Evolutionary conservation across 2,113 vertebrate species (phyloP).

Genomic region (Pelobates fuscus): DNA sequence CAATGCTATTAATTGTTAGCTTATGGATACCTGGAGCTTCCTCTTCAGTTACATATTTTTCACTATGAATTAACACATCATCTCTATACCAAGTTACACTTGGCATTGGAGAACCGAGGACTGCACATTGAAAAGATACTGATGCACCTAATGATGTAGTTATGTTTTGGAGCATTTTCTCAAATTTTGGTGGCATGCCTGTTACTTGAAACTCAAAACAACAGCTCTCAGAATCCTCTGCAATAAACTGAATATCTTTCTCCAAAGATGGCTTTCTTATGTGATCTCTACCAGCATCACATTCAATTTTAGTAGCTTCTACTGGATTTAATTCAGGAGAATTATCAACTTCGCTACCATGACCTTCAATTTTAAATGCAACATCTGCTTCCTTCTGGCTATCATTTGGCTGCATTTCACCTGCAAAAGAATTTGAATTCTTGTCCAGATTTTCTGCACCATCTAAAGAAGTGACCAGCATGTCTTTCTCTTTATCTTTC

Average conservation of each 20-base stretch:
- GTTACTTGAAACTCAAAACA: slow-evolving; percentile 91
- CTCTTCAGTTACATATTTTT: slow-evolving; percentile 80
- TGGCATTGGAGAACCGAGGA: slow-evolving; percentile 82
- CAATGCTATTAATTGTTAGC: slow-evolving; percentile 81
- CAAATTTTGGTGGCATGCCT: slow-evolving; percentile 82
- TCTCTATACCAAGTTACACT: slow-evolving; percentile 85
- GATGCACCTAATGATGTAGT: slow-evolving; percentile 78
- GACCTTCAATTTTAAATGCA: slow-evolving; percentile 79
- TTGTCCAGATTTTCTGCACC: slow-evolving; percentile 66
- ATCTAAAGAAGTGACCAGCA: slow-evolving; percentile 62
- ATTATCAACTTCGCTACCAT: slow-evolving; percentile 73
- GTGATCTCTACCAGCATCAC: slow-evolving; percentile 73
- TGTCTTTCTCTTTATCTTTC: slow-evolving; percentile 61
- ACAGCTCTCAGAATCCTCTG: too few relatives aligned
- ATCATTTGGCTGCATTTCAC: slow-evolving; percentile 66
- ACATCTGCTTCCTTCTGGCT: slow-evolving; percentile 82
- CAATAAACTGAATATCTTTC: slow-evolving; percentile 78
- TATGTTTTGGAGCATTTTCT: slow-evolving; percentile 78
- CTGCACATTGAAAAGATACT: slow-evolving; percentile 84
- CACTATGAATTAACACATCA: slow-evolving; percentile 70
- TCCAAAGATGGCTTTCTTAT: slow-evolving; percentile 79
- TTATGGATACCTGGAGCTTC: slow-evolving; percentile 80
- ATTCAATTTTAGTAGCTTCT: slow-evolving; percentile 71
- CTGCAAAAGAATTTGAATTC: slow-evolving; percentile 76
- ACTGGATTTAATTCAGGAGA: slow-evolving; percentile 64